Base-by-base conservation (phyloP, 2,888 invertebrate genomes). In the Phrixothrix hirtus region DNA sequence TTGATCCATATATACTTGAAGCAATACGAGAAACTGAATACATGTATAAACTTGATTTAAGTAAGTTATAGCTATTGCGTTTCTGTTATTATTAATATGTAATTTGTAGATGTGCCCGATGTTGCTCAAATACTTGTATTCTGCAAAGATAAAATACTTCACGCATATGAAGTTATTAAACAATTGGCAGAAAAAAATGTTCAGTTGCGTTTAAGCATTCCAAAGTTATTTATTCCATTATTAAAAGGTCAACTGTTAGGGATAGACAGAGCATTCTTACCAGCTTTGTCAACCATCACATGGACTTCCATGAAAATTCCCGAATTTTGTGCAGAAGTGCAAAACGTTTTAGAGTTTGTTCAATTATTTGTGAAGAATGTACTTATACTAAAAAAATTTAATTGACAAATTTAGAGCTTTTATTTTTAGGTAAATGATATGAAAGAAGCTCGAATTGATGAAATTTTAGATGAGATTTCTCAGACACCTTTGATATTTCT, bases 291-390 rank as follows among this genome's bases (percentile, higher is more conserved):
- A 0, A 83, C 85, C 1, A 83, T 92, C 11, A 89, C 88, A 0
- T 94, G 93, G 93, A 84, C 88, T 0, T 92, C 92, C 0, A 79
- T 89, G 61, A 86, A 87, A 67, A 84, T 89, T 59, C 80, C 83
- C 0, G 73, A 82, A 21, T 85, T 84, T 65, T 85, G 84, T 62
- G 76, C 77, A 1, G 75, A 78, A 12, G 83, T 88, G 27, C 77
- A 77, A 44, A 64, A 61, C 0, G 77, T 81, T 12, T 72, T 90
- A 11, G 79, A 81, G 44, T 81, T 83, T 63, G 83, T 89, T 1
- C 81, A 86, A 61, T 78, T 81, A 57, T 87, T 87, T 68, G 77
- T 83, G 0, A 87, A 87, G 68, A 84, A 85, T 75, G 81, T 81
- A 66, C n/a, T n/a, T n/a, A n/a, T n/a, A n/a, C n/a, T n/a, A n/a